These are phyloP conservation scores for Xestia c-nigrum DNA, from an alignment of 2,888 invertebrate genomes.

Conservation along the genomic window DNA sequence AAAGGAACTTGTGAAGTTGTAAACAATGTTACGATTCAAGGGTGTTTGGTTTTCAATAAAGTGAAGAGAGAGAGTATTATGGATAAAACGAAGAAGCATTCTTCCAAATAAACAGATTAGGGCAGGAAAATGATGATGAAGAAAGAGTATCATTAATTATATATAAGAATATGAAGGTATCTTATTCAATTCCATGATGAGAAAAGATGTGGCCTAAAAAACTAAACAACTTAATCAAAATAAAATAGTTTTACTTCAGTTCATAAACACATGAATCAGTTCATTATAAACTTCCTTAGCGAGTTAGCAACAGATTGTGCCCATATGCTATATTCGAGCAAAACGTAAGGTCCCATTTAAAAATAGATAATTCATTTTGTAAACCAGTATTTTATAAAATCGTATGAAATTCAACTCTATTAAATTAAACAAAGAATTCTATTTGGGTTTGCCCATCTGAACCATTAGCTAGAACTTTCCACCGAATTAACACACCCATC, in stretches of 20 bases:
- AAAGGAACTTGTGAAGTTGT: slow-evolving; percentile 41
- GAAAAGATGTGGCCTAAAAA: neutral
- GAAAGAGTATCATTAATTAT: neutral
- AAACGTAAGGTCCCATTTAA: neutral
- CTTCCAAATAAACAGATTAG: neutral
- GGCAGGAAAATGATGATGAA: neutral
- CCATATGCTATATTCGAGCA: neutral
- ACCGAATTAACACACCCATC: slow-evolving; percentile 32
- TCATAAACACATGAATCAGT: neutral
- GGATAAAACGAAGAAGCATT: neutral
- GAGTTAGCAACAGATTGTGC: neutral
- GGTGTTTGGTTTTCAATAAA: slow-evolving; percentile 43
- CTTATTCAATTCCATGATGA: neutral
- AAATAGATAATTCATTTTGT: neutral
- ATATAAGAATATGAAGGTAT: neutral
- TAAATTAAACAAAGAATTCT: neutral
- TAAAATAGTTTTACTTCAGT: neutral
- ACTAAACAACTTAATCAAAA: neutral
- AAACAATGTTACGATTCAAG: slow-evolving; percentile 53
- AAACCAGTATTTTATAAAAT: neutral
- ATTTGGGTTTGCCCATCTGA: neutral
- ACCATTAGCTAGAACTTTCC: slow-evolving; percentile 1
- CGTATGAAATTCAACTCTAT: neutral
- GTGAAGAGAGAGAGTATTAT: slow-evolving; percentile 16
- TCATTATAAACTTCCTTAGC: no score